Evolutionary conservation across 2,797 vertebrate genomes (phyloP), one percentile per base, ranked within the genome.

Genomic region (Cirrhinus molitorella): DNA sequence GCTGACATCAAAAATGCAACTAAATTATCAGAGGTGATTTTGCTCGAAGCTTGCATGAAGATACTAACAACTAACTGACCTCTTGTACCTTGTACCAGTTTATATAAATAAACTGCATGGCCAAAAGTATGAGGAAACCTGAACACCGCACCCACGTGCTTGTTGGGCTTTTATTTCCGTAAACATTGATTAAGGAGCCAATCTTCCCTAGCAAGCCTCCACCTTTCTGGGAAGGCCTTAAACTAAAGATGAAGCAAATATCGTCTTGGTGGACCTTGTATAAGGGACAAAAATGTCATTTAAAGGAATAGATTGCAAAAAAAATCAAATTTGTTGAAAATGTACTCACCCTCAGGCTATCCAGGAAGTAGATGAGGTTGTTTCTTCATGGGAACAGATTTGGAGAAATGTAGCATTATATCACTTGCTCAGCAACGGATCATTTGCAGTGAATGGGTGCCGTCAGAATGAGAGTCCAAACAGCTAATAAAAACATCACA

Each of bases 41-140:
- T 47, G 51, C 25, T 25, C 34, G 19, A 68, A 68, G n/a, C 21
- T 1, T 63, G 28, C 13, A 4, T 31, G 19, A 71, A 40, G 14
- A 73, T 23, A 73, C 57, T 81, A 81, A 81, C 70, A 5, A 63
- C 28, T 81, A 63, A 51, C 67, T 31, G 19, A 81, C 34, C 59
- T 73, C 28, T 19, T 31, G 9, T 11, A 73, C 6, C 28, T 49
- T 16, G 2, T 34, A 34, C n/a, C n/a, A n/a, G n/a, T n/a, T 12
- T 31, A 17, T 45, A 43, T 23, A 4, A 59, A 68, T 6, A 59
- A 23, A 23, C 21, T 17, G 34, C 73, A 57, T 75, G 53, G 51
- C 53, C 37, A 40, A 10, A 75, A 21, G 51, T 57, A 17, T 59
- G 53, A 16, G 47, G 28, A 53, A n/a, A 28, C 43, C 49, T 71